Conservation (phyloP, 2,888 invertebrate genomes). For the Ennomos erosarius region DNA sequence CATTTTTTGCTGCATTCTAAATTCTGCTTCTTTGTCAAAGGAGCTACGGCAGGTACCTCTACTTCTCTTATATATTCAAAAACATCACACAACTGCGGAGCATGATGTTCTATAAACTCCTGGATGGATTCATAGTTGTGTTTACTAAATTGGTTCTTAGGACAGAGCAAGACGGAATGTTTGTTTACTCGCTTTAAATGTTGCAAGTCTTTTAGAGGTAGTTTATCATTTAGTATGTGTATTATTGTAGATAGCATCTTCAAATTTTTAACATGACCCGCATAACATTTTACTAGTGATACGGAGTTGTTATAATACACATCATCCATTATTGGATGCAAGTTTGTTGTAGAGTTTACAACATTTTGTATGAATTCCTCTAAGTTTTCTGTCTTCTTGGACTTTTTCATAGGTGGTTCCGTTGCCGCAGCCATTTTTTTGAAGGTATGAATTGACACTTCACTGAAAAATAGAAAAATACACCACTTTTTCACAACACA, state of each 20-base stretch:
- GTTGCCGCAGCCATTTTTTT: slow-evolving; percentile 22
- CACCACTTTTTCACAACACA: slow-evolving; percentile 62
- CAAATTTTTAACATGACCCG: slow-evolving; percentile 85
- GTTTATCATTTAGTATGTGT: slow-evolving; percentile 80
- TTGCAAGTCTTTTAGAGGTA: slow-evolving; percentile 86
- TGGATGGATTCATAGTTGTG: slow-evolving; percentile 68
- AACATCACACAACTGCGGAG: slow-evolving; percentile 74
- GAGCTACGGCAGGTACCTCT: slow-evolving; percentile 86
- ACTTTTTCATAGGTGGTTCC: slow-evolving; percentile 63
- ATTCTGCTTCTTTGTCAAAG: slow-evolving; percentile 89
- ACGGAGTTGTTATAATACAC: slow-evolving; percentile 75
- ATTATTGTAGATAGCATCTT: slow-evolving; percentile 88
- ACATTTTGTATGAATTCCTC: slow-evolving; percentile 55
- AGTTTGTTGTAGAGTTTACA: slow-evolving; percentile 52
- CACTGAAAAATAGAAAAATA: slow-evolving; percentile 72
- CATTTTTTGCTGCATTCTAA: slow-evolving; percentile 86
- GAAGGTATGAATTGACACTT: slow-evolving; percentile 24
- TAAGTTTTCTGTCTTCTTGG: slow-evolving; percentile 49
- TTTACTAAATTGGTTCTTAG: slow-evolving; percentile 49
- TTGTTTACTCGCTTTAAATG: slow-evolving; percentile 91
- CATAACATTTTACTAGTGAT: slow-evolving; percentile 83
- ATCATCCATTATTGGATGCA: slow-evolving; percentile 83
- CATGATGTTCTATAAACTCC: slow-evolving; percentile 65
- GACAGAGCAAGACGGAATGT: slow-evolving; percentile 85
- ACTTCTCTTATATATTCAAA: slow-evolving; percentile 82